Conservation (phyloP, 1,140 invertebrate genomes). For the Apis florea region DNA sequence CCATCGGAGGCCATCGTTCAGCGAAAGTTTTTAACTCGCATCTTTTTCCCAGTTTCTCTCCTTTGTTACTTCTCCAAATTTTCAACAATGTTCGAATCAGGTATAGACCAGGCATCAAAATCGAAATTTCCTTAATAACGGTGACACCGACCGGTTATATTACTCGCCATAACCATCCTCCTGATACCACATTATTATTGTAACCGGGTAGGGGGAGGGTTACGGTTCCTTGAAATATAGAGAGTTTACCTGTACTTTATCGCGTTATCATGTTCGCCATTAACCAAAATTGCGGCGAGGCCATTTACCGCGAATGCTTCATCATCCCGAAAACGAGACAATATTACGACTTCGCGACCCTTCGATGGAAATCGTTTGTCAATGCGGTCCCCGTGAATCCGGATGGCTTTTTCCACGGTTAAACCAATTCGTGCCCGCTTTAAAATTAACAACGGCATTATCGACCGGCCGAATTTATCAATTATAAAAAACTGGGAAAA, state of each 20-base stretch:
- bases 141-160: neutral
- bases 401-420: neutral
- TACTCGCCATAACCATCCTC: neutral
- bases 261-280: slow-evolving; percentile 23
- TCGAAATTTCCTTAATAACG: too few relatives aligned
- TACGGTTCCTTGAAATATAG: slow-evolving; percentile 8
- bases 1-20: neutral
- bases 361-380: neutral
- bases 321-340: neutral
- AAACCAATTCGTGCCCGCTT: neutral
- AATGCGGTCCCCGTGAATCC: neutral
- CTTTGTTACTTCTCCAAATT: too few relatives aligned
- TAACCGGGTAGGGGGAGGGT: too few relatives aligned
- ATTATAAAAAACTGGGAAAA: neutral
- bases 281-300: slow-evolving; percentile 25
- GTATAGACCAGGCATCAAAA: too few relatives aligned
- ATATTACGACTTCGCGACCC: neutral
- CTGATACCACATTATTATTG: neutral
- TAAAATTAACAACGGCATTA: neutral
- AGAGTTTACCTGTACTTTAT: slow-evolving; percentile 30
- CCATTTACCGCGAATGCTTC: neutral
- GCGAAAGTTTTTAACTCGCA: too few relatives aligned
- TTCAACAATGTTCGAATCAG: too few relatives aligned
- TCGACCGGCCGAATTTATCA: neutral
- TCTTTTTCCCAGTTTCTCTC: too few relatives aligned